phyloP scores from a whole-genome alignment of 2,888 invertebrate genomes.

The Atethmia centrago region DNA sequence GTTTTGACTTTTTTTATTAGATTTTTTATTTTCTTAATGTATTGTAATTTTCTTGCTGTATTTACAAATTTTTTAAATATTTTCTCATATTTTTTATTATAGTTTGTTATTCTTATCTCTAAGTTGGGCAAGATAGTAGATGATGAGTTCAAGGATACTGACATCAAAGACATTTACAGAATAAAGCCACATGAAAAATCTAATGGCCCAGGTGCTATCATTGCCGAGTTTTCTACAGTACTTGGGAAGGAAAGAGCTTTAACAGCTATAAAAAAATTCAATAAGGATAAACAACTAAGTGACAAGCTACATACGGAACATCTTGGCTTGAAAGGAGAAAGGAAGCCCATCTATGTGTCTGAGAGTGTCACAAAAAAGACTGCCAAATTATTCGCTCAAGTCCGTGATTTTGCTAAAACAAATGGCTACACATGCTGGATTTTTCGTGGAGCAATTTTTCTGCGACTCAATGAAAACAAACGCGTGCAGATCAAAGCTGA shows the following conservation, averaged over 20 bases:
- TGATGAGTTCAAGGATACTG: background rate
- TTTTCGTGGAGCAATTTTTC: background rate
- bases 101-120: too few species aligned
- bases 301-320: background rate
- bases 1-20: too few species aligned
- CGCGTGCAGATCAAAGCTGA: background rate
- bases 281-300: background rate
- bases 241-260: too few species aligned
- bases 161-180: too few species aligned
- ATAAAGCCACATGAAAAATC: too few species aligned
- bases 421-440: background rate
- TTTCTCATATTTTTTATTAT: too few species aligned
- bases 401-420: background rate
- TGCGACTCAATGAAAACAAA: background rate
- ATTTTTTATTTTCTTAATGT: too few species aligned
- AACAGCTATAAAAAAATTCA: too few species aligned
- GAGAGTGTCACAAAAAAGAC: constrained; percentile 1
- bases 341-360: background rate
- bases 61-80: too few species aligned
- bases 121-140: background rate
- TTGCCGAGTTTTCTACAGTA: too few species aligned
- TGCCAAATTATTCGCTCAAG: background rate
- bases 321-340: background rate
- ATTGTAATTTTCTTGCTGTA: too few species aligned
- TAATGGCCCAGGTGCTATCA: too few species aligned